A percentile compares a stretch with the other conserved stretches of the same genome.
Conservation (phyloP, 1,140 invertebrate genomes). For the Steinernema khuongi region DNA sequence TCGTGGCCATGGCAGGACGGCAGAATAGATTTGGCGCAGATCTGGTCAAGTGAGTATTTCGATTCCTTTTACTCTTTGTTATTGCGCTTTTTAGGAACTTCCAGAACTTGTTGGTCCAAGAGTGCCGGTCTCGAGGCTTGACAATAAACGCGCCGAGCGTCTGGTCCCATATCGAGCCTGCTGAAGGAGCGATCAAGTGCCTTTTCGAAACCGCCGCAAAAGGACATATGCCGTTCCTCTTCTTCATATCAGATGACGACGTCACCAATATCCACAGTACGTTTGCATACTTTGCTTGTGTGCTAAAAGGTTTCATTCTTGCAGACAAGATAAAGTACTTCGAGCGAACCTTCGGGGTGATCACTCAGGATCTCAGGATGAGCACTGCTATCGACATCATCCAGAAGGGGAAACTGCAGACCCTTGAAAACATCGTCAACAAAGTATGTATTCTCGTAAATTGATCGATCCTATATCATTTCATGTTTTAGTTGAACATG, state of each 20-base stretch:
- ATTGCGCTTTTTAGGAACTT: conserved; percentile 19
- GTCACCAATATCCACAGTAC: conserved; percentile 4
- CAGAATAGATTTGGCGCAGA: background rate
- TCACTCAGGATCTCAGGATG: conserved; percentile 40
- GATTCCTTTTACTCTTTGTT: no score
- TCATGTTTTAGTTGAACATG: conserved; percentile 27
- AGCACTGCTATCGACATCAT: conserved; percentile 24
- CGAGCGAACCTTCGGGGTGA: conserved; percentile 23
- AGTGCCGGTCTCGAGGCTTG: conserved; percentile 18
- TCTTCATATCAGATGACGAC: conserved; percentile 13
- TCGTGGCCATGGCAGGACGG: background rate
- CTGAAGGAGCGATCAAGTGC: background rate
- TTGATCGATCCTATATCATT: background rate
- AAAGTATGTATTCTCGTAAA: conserved; percentile 30
- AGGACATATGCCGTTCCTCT: background rate
- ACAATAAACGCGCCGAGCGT: background rate
- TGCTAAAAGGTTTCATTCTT: background rate
- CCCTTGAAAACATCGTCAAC: conserved; percentile 43
- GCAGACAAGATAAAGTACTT: conserved; percentile 34
- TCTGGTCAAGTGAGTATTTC: conserved; percentile 17
- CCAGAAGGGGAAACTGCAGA: conserved; percentile 17
- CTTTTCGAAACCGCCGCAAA: background rate
- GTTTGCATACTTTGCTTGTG: background rate
- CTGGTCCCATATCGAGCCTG: background rate
- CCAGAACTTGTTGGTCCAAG: background rate